A percentile compares a stretch with the other conserved stretches of the same genome.
Evolutionary conservation across 92 coral and sea anemone species (phyloP).

Genomic region (Zoanthus gigantus): DNA sequence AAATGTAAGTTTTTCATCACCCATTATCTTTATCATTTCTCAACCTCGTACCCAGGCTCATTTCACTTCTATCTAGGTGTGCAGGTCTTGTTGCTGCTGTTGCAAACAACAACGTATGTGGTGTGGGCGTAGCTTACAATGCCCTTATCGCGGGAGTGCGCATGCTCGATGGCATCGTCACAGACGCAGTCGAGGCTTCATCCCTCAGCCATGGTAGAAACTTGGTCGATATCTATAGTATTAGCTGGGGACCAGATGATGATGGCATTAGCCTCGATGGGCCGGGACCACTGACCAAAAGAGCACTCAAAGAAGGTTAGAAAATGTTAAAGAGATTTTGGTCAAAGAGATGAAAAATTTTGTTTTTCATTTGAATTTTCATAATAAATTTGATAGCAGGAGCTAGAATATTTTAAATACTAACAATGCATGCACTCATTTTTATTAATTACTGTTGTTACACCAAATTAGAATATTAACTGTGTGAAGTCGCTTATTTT

Average conservation of each 20-base stretch:
- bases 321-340: no score
- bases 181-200: constrained; percentile 88
- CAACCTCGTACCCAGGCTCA: no score
- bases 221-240: constrained; percentile 91
- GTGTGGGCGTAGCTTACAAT: constrained; percentile 98
- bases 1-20: no score
- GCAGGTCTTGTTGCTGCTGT: constrained; percentile 95
- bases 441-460: no score
- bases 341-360: no score
- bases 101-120: constrained; percentile 80
- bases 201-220: constrained; percentile 80
- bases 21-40: no score
- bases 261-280: constrained; percentile 98
- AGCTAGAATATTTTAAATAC: no score
- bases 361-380: no score
- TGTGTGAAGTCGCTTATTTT: no score
- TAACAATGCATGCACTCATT: no score
- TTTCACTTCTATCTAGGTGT: constrained; percentile 61
- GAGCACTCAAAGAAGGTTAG: constrained; percentile 88
- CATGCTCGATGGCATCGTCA: constrained; percentile 97
- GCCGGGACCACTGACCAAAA: constrained; percentile 90
- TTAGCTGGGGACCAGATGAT: constrained; percentile 99
- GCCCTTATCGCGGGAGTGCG: constrained; percentile 96
- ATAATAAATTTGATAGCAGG: no score
- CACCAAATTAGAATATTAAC: no score